Evolutionary conservation across 1,140 invertebrate species (phyloP).

Genomic region (Oscheius sp.): DNA sequence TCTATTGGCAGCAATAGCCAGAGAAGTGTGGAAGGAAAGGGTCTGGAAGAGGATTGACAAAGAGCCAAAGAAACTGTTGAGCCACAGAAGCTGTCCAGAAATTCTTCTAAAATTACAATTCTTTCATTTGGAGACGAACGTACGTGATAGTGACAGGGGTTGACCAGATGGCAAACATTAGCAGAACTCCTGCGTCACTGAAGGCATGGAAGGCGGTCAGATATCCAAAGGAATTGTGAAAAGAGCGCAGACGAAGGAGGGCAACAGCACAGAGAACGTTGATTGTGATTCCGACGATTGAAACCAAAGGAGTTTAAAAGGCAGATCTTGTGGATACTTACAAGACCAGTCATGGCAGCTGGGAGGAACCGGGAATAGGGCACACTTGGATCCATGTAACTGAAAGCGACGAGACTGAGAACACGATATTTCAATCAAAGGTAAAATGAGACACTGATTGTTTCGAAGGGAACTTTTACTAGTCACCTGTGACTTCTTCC

Average conservation of each 20-base stretch:
- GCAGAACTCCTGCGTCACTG: background rate
- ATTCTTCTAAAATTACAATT: background rate
- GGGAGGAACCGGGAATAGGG: too few species aligned
- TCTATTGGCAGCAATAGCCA: background rate
- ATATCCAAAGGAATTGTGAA: background rate
- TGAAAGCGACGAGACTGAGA: too few species aligned
- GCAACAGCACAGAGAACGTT: background rate
- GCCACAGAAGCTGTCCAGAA: background rate
- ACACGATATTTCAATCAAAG: too few species aligned
- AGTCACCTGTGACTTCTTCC: too few species aligned
- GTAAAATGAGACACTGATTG: too few species aligned
- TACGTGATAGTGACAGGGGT: background rate
- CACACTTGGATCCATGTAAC: too few species aligned
- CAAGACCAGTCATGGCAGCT: too few species aligned
- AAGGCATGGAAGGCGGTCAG: background rate
- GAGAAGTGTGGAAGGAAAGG: background rate
- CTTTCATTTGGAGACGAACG: too few species aligned
- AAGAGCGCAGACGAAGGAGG: background rate
- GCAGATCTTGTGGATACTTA: too few species aligned
- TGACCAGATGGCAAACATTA: background rate
- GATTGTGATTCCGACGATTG: background rate
- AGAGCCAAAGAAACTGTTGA: background rate
- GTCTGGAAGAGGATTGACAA: background rate
- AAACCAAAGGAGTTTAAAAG: too few species aligned
- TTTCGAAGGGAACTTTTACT: too few species aligned